Conservation (phyloP, 2,888 invertebrate genomes). For the Tachina lurida region DNA sequence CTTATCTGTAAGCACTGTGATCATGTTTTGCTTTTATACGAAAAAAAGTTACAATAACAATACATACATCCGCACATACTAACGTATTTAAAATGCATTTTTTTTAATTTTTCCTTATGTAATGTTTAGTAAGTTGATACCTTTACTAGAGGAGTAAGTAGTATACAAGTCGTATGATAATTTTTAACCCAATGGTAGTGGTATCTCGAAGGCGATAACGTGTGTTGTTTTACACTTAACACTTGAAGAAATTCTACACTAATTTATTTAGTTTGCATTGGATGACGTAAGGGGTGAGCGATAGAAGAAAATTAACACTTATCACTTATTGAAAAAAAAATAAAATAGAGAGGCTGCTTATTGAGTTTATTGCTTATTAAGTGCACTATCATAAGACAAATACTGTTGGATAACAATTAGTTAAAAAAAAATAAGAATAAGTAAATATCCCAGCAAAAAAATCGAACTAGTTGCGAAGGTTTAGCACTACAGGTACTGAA, state of each 20-base stretch:
- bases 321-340: not conserved
- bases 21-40: not conserved
- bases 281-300: not conserved
- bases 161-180: constrained; percentile 24
- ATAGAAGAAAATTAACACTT: constrained; percentile 46
- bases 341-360: not conserved
- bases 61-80: not conserved
- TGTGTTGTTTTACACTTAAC: constrained; percentile 68
- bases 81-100: not conserved
- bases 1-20: constrained; percentile 35
- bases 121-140: constrained; percentile 11
- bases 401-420: not conserved
- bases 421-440: too few species aligned
- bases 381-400: not conserved
- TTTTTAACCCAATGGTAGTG: not conserved
- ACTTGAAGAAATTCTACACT: constrained; percentile 59
- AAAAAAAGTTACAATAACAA: constrained; percentile 14
- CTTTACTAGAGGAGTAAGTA: not conserved
- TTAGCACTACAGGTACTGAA: too few species aligned
- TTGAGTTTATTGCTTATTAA: constrained; percentile 1
- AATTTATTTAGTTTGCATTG: constrained; percentile 63
- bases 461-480: too few species aligned
- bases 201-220: constrained; percentile 62
- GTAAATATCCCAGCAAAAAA: too few species aligned
- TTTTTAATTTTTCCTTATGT: constrained; percentile 27